Base-by-base conservation (phyloP, 2,113 vertebrate genomes). In the Dissostichus mawsoni region DNA sequence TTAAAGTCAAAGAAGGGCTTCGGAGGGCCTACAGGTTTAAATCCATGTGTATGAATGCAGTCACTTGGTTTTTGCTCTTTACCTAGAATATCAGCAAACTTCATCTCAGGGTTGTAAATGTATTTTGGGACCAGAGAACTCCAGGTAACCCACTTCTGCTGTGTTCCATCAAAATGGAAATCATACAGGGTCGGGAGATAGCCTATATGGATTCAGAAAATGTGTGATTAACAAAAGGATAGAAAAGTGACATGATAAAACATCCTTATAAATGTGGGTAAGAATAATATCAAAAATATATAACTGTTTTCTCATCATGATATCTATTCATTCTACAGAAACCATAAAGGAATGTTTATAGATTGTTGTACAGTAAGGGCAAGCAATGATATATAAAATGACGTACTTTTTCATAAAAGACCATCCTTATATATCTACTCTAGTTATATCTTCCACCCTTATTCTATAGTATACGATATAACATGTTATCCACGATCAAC, bases 1-100 rank as follows among this genome's bases (percentile, higher is more conserved):
- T 63, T 11, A 65, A 84, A 58, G 52, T 52, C 23, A 23, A 59
- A 20, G 59, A 84, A 33, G 23, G 12, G 18, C 36, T 56, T 13
- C 20, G 17, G 1, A 47, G 14, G 11, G 62, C 3, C n/a, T 33
- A 29, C 76, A 78, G 1, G 1, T 45, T 73, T 0, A 14, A 25
- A 73, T 82, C 6, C 5, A 48, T 48, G 45, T 48, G 12, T 57
- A 67, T 61, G 5, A 10, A 62, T 47, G 9, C 14, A 74, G 50
- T 33, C 18, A 69, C 1, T 17, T 33, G 13, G 62, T 66, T 69
- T 74, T 12, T 58, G 11, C 2, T 62, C 1, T 62, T 94, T 90
- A 99, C 98, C 98, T 73, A 99, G 92, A 85, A 99, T 96, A 88
- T 99, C 96, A 51, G 95, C 87, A 83, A 99, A 99, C 76, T 95